Percentiles rank a stretch among this genome's conserved stretches.
Evolutionary conservation across 2,888 invertebrate species (phyloP).

Genomic region (Carpatolechia fugitivella): DNA sequence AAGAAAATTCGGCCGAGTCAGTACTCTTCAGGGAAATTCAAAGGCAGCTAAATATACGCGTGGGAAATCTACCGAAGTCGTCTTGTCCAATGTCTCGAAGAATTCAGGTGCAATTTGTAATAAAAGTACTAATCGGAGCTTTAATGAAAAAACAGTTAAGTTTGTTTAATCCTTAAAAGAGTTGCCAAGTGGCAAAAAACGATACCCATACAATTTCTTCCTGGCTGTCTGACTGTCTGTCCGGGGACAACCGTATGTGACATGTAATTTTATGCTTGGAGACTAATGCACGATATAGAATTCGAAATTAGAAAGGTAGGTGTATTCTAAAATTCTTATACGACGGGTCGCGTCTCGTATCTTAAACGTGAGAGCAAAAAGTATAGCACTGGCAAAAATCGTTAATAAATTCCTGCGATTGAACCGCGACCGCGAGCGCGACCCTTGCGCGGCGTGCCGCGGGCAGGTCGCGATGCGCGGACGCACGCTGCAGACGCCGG

Average conservation of each 20-base stretch:
- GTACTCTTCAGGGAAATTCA: conserved; percentile 48
- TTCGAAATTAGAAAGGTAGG: no score
- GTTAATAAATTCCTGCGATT: conserved; percentile 34
- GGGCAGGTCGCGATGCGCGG: conserved; percentile 34
- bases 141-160: not conserved
- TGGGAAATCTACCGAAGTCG: conserved; percentile 42
- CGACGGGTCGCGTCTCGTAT: no score
- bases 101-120: conserved; percentile 5
- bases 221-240: no score
- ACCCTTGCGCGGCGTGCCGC: not conserved
- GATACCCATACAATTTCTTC: no score
- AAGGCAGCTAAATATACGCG: conserved; percentile 46
- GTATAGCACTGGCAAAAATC: conserved; percentile 37
- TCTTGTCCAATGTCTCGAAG: conserved; percentile 7
- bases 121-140: not conserved
- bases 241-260: no score
- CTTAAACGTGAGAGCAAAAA: conserved; percentile 30
- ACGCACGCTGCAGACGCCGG: conserved; percentile 40
- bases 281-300: no score
- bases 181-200: no score
- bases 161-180: not conserved
- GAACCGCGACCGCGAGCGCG: conserved; percentile 5
- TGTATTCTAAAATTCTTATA: no score
- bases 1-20: conserved; percentile 37
- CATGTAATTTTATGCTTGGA: not conserved